Base-by-base conservation (phyloP, 2,888 invertebrate genomes). In the Ectemnius cavifrons region DNA sequence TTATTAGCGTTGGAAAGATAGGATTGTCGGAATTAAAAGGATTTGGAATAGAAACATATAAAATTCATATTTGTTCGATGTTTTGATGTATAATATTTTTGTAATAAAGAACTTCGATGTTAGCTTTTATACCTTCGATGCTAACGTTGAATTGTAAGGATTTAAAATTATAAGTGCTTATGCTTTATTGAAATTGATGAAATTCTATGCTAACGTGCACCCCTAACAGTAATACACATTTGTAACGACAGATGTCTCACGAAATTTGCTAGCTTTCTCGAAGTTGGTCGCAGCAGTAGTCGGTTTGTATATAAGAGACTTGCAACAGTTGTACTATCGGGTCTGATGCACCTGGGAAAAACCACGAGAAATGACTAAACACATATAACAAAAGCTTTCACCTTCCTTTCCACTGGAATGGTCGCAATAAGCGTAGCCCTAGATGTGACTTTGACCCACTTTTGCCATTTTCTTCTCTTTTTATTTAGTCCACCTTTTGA, bases 281-380 rank as follows among this genome's bases (percentile, higher is more conserved):
- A 59, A 79, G 81, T 82, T 71, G 13, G 56, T 16, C 8, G 1
- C 14, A 8, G 0, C 2, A 0, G 0, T 0, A 1, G 5, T 4
- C 13, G 13, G 27, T 75, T 52, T 13, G 0, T 84, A 87, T 86
- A 84, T 85, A 81, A 85, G 47, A 0, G 11, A 3, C 6, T 27
- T 58, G 1, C 46, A 8, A 27, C 2, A 0, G 3, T 0, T 1
- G 2, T 13, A 1, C 1, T 58, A 0, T 18, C 49, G 83, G 87
- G 87, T 87, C 87, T 79, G 86, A 84, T 71, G 63, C 83, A 82
- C 81, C 84, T 87, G 84, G 84, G 83, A 82, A 79, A 87, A 81
- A 75, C 76, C 72, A 23, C 3, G 23, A 20, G 20, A 82, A 79
- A 64, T 65, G 70, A 75, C 3, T 62, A 80, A 79, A 71, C 45